These are phyloP conservation scores for Alosa alosa DNA, from an alignment of 2,113 vertebrate genomes.

Conservation along the genomic window DNA sequence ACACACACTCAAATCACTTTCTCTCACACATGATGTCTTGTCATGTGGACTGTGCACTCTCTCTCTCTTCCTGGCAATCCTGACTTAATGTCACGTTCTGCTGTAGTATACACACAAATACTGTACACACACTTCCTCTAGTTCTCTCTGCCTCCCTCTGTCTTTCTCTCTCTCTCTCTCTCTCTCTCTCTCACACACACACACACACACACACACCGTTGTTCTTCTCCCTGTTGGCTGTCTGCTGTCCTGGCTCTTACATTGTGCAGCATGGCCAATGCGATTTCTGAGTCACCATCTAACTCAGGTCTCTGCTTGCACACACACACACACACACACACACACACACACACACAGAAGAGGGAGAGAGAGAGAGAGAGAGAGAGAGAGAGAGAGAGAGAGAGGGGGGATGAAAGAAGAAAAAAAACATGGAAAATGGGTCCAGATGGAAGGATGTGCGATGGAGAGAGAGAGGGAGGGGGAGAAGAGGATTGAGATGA, in stretches of 20 bases:
- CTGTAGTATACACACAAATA: no score
- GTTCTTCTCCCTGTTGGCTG: slow-evolving; percentile 24
- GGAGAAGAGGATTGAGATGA: neutral
- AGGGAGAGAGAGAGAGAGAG: slow-evolving; percentile 2
- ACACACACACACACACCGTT: neutral
- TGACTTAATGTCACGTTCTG: no score
- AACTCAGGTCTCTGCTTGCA: neutral
- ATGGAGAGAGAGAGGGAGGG: neutral
- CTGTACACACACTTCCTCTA: no score
- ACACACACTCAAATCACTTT: neutral
- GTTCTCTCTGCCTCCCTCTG: neutral
- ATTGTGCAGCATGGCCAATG: slow-evolving; percentile 32
- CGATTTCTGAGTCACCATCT: slow-evolving; percentile 32
- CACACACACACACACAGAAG: neutral
- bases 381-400: slow-evolving; percentile 7
- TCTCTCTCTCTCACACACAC: no score
- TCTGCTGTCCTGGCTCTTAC: slow-evolving; percentile 8
- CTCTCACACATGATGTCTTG: neutral
- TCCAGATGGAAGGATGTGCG: neutral
- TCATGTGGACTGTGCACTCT: no score
- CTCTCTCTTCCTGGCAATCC: no score
- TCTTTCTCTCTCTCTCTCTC: neutral
- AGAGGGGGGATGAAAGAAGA: slow-evolving; percentile 18
- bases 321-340: neutral
- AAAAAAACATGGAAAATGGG: neutral